Conservation (phyloP, 2,113 vertebrate species). For the Catagonus wagneri region DNA sequence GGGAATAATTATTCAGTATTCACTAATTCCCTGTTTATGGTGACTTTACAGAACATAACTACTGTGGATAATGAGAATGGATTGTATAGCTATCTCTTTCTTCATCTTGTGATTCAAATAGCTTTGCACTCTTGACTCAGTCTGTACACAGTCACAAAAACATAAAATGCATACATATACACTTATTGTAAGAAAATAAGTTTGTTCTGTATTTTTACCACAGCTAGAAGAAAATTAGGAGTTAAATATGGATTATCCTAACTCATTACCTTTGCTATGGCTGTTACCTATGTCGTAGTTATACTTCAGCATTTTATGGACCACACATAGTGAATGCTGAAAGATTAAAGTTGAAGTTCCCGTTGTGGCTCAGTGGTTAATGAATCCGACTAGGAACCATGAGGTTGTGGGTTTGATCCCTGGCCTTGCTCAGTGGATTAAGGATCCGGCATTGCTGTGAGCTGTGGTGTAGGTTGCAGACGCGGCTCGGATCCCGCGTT, state of each 20-base stretch:
- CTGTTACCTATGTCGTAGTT: neutral
- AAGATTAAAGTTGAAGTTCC: neutral
- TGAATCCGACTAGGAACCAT: too few relatives aligned
- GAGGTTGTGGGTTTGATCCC: too few relatives aligned
- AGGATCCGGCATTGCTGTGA: too few relatives aligned
- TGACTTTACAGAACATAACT: neutral
- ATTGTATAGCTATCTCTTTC: neutral
- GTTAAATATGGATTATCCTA: neutral
- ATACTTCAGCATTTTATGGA: neutral
- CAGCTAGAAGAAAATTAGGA: neutral
- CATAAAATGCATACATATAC: neutral
- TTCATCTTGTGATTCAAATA: neutral
- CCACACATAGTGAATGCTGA: neutral
- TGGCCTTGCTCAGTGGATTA: too few relatives aligned
- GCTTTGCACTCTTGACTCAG: neutral
- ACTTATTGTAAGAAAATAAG: neutral
- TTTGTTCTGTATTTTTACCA: neutral
- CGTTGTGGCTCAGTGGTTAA: too few relatives aligned
- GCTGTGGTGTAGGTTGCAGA: too few relatives aligned
- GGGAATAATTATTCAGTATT: neutral
- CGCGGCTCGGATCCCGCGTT: too few relatives aligned
- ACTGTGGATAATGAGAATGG: neutral
- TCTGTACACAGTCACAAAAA: neutral
- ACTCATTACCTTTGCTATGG: neutral
- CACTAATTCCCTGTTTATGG: neutral